phyloP scores from a whole-genome alignment of 2,797 vertebrate genomes.

The Anolis apletophallus region DNA sequence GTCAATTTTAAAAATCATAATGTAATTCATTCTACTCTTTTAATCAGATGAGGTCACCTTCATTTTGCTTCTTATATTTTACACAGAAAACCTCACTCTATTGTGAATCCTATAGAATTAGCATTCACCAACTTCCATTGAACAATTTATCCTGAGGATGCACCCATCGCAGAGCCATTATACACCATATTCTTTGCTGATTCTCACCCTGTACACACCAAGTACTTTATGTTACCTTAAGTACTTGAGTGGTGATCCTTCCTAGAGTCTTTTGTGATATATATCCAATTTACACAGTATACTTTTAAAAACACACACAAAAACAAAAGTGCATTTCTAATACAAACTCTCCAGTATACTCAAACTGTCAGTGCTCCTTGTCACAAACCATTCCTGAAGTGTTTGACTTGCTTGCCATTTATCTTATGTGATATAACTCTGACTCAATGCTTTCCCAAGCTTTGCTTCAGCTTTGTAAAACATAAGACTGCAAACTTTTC shows the following conservation, averaged over 20 bases:
- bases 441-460: background rate
- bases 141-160: constrained; percentile 34
- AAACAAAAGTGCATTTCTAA: constrained; percentile 79
- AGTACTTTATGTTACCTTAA: constrained; percentile 65
- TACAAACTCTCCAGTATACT: constrained; percentile 82
- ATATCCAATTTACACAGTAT: constrained; percentile 84
- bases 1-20: constrained; percentile 65
- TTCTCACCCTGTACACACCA: constrained; percentile 41
- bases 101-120: constrained; percentile 16
- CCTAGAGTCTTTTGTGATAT: constrained; percentile 80
- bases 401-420: constrained; percentile 58
- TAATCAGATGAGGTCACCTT: constrained; percentile 43
- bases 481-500: background rate
- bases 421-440: constrained; percentile 49
- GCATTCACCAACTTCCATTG: background rate
- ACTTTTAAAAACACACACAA: constrained; percentile 4
- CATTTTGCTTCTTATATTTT: constrained; percentile 51
- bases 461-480: constrained; percentile 11
- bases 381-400: constrained; percentile 72
- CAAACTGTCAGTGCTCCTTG: constrained; percentile 79
- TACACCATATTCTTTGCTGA: constrained; percentile 30
- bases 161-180: constrained; percentile 16
- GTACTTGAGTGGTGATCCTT: constrained; percentile 75
- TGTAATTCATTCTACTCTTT: constrained; percentile 56
- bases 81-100: constrained; percentile 11